Evolutionary conservation across 2,113 vertebrate genomes (phyloP).

Genomic region (Scomber scombrus): DNA sequence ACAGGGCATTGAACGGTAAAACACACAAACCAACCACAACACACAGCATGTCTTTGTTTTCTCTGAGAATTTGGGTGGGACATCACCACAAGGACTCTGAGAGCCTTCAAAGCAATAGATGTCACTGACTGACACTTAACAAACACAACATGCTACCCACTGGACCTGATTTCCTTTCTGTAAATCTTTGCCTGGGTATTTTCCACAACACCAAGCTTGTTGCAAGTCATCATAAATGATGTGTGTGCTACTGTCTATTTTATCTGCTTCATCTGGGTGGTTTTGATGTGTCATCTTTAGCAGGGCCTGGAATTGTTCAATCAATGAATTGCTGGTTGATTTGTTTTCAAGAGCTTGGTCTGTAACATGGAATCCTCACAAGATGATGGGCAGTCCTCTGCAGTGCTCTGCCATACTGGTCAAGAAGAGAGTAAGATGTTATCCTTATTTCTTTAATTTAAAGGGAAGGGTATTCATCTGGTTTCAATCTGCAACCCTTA

Average conservation of each 20-base stretch:
- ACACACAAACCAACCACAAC: neutral
- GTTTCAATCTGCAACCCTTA: no score
- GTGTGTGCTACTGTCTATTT: neutral
- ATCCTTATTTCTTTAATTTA: neutral
- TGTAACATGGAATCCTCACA: slow-evolving; percentile 87
- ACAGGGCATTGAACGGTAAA: slow-evolving; percentile 79
- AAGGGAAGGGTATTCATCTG: no score
- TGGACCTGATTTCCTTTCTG: neutral
- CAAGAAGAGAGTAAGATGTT: slow-evolving; percentile 75
- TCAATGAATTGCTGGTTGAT: neutral
- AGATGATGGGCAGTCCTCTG: slow-evolving; percentile 81
- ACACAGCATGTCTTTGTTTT: neutral
- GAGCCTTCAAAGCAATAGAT: no score
- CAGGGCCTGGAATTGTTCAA: no score
- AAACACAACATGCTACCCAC: neutral
- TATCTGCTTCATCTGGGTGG: no score
- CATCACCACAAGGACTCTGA: neutral
- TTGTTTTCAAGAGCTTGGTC: slow-evolving; percentile 75
- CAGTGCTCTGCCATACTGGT: slow-evolving; percentile 84
- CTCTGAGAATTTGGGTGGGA: neutral
- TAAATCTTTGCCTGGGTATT: neutral
- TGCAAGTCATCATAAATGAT: neutral
- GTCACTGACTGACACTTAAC: neutral
- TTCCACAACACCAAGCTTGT: neutral
- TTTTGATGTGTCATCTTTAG: no score